These are phyloP conservation scores for Agrochola lota DNA, from an alignment of 2,888 invertebrate species.

Conservation along the genomic window DNA sequence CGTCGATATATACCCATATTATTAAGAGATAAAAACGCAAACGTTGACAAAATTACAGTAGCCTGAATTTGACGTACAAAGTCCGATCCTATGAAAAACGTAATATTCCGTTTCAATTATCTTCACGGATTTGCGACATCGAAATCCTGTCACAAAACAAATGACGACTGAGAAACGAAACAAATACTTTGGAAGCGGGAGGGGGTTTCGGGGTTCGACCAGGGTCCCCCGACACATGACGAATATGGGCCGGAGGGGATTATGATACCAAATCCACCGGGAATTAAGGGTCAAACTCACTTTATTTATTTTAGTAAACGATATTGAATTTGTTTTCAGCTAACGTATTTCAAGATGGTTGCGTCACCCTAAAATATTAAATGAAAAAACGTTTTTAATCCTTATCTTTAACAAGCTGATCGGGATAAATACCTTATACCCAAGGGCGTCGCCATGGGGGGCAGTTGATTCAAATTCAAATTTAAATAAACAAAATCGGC, in stretches of 20 bases:
- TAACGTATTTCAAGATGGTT: constrained; percentile 8
- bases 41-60: constrained; percentile 65
- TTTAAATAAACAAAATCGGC: no score
- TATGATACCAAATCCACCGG: constrained; percentile 71
- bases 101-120: constrained; percentile 79
- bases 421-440: not conserved
- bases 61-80: constrained; percentile 64
- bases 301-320: constrained; percentile 58
- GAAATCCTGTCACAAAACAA: constrained; percentile 72
- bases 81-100: constrained; percentile 72
- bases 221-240: constrained; percentile 68
- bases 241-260: constrained; percentile 71
- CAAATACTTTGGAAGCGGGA: constrained; percentile 65
- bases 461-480: no score
- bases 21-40: constrained; percentile 48
- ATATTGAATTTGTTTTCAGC: constrained; percentile 59
- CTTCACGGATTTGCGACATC: constrained; percentile 75
- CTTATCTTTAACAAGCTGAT: not conserved
- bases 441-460: not conserved
- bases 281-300: constrained; percentile 59
- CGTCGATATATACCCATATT: constrained; percentile 24
- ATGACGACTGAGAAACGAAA: constrained; percentile 68
- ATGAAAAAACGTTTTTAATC: not conserved
- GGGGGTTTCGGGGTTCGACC: constrained; percentile 47
- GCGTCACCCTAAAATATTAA: constrained; percentile 5